Base-by-base conservation (phyloP, 2,888 invertebrate species). In the Diarsia brunnea region DNA sequence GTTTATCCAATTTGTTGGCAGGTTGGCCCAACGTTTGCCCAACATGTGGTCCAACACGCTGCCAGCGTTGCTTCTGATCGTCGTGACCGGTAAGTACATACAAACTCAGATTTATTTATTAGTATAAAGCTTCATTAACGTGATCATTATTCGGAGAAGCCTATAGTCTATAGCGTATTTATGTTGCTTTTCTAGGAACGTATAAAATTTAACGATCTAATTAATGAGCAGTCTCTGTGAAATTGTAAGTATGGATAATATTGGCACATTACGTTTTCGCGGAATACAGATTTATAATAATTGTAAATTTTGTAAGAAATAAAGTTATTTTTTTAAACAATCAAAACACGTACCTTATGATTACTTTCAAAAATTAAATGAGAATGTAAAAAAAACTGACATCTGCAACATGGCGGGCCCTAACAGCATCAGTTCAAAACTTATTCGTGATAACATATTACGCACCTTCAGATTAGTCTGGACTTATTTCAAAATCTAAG, bases 41-140 rank as follows among this genome's bases (percentile, higher is more conserved):
- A 72, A 24, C 71, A 81, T 77, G 82, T 49, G 66, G 53, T 70
- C 38, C 64, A 73, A 66, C 71, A 85, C 82, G 87, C 69, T 87
- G 31, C 61, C 51, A 16, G 77, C 80, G 7, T 51, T 84, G 16
- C 63, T 90, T 10, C 61, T 90, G 58, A 79, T 88, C 76, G 19
- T 81, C 45, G 64, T 75, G 51, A 49, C 82, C 24, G 90, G 90
- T 90, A 69, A 89, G 90, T 90, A 14, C 0, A 21, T n/a, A 31
- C 12, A 31, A 47, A 66, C 19, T 8, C 10, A 19, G 31, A n/a
- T 51, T 58, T 63, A 12, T 45, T 31, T 61, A 45, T 3, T 27
- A 7, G 11, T 24, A 51, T 11, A 4, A 8, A n/a, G 49, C 38
- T 5, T 38, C 10, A 21, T 21, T 65, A 7, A 45, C 24, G 0